These are phyloP conservation scores for Dasypus novemcinctus DNA, from an alignment of 2,113 vertebrate genomes.

Conservation along the genomic window DNA sequence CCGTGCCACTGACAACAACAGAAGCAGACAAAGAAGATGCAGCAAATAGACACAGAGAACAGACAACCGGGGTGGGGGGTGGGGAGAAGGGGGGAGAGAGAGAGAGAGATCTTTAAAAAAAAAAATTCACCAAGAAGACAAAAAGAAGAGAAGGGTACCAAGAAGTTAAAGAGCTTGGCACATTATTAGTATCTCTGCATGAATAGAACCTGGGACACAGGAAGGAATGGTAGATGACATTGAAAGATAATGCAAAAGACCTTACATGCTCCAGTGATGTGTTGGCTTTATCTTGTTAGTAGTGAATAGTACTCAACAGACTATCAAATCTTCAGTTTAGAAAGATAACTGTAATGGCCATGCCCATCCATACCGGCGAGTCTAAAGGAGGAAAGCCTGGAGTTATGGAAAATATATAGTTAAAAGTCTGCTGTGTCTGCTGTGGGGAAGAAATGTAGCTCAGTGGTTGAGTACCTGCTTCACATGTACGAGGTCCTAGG, in stretches of 20 bases:
- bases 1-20: no score
- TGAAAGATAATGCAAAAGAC: not conserved
- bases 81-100: no score
- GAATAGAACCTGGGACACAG: not conserved
- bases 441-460: no score
- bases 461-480: no score
- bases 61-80: no score
- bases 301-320: not conserved
- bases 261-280: not conserved
- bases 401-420: not conserved
- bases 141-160: not conserved
- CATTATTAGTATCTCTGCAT: not conserved
- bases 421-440: not conserved
- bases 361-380: not conserved
- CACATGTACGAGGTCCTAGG: no score
- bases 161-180: not conserved
- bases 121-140: not conserved
- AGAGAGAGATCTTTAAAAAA: no score
- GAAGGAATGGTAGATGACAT: not conserved
- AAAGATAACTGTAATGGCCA: not conserved
- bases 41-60: no score
- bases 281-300: not conserved
- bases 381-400: not conserved
- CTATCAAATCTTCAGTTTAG: not conserved
- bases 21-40: no score